Evolutionary conservation across 2,113 vertebrate species (phyloP), one percentile per base, ranked within the genome.

Genomic region (Fulmarus glacialis): DNA sequence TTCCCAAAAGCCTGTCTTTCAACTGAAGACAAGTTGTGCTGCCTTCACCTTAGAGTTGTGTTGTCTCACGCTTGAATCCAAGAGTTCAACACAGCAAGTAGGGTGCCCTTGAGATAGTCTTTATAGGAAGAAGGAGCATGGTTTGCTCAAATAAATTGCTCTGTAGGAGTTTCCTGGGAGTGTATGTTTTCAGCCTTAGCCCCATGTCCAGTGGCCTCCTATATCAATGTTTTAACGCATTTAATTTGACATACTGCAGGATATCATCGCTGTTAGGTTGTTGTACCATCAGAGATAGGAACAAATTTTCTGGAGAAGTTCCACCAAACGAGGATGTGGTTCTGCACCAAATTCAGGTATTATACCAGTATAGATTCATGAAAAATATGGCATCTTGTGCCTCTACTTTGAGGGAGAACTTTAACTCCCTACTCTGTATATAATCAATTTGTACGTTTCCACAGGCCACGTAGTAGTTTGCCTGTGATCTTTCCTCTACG

Each of bases 401-500:
- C 45, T 77, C 22, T 50, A 0, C 11, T 27, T 0, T 60, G 19
- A n/a, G 58, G 50, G 19, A 80, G 47, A 67, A 3, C 40, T 90
- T 56, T 7, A 7, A 5, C 47, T 29, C 17, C 55, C n/a, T 38
- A 3, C 29, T 16, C 4, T 32, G 9, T 30, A 3, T 20, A 2
- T 38, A 12, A 26, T 45, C 9, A 1, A 3, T 30, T 27, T 0
- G 2, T 24, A 5, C 15, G 3, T 18, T 67, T 50, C 64, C 7
- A 12, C 32, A n/a, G 34, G 38, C 17, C 7, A 0, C 2, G 8
- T 0, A 19, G 6, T 5, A 7, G 68, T 22, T 78, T 42, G 18
- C 42, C 55, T 42, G 47, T 0, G 2, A 26, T 11, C 58, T 15
- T 21, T 32, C 27, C 24, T 63, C 59, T 73, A 0, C 9, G 0